phyloP scores from a whole-genome alignment of 2,888 invertebrate genomes.

The Selenia dentaria region DNA sequence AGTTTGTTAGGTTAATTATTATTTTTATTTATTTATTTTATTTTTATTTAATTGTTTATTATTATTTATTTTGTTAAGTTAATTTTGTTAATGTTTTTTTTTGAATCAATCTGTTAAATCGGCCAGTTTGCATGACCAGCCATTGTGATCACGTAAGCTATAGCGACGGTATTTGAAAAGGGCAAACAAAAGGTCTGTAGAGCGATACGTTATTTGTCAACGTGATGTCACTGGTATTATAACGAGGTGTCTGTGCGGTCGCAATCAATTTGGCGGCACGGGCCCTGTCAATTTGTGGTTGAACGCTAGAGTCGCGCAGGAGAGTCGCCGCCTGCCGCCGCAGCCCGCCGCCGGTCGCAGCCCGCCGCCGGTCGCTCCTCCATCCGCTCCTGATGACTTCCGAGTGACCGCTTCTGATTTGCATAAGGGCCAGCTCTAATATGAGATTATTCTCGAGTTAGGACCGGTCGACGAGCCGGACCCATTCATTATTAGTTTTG shows the following conservation, averaged over 20 bases:
- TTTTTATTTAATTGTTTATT: no score
- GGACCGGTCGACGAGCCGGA: conserved; percentile 54
- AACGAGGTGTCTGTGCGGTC: conserved; percentile 63
- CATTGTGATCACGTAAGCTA: conserved; percentile 10
- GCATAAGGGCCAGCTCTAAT: conserved; percentile 80
- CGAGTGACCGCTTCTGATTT: conserved; percentile 80
- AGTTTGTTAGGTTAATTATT: no score
- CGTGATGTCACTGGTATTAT: conserved; percentile 51
- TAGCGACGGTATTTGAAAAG: conserved; percentile 24
- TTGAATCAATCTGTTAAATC: no score
- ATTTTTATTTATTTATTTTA: no score
- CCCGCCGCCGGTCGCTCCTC: conserved; percentile 29
- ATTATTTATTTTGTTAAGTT: no score
- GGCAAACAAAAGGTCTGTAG: conserved; percentile 32
- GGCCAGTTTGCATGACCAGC: neutral
- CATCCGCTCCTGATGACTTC: conserved; percentile 70
- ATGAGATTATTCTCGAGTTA: conserved; percentile 79
- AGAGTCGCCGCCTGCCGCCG: conserved; percentile 32
- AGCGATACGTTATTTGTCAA: conserved; percentile 43
- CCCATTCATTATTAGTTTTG: conserved; percentile 77
- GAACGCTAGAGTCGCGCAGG: conserved; percentile 16
- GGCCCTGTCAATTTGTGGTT: conserved; percentile 72
- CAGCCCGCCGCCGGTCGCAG: conserved; percentile 33
- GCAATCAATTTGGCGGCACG: conserved; percentile 71
- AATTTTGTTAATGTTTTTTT: no score